phyloP scores from a whole-genome alignment of 2,113 vertebrate species.

The Condylura cristata region DNA sequence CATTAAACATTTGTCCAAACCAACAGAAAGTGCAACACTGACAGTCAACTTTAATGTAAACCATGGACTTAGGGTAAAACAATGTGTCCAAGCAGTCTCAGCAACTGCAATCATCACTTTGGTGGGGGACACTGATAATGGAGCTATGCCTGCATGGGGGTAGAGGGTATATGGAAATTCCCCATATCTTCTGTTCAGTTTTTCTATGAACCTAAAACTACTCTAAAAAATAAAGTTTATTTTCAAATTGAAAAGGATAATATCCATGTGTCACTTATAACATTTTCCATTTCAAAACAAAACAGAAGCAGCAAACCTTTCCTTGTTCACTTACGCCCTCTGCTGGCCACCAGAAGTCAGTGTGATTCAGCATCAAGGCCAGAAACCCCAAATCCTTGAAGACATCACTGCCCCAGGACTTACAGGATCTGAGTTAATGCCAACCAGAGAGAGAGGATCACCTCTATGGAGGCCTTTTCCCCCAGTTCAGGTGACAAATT shows the following conservation, averaged over 20 bases:
- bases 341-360: constrained; percentile 59
- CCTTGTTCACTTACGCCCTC: constrained; percentile 57
- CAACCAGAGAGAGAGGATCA: background rate
- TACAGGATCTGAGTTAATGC: background rate
- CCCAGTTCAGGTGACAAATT: constrained; percentile 35
- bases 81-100: background rate
- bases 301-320: constrained; percentile 51
- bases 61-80: background rate
- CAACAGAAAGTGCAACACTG: background rate
- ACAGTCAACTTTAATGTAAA: background rate
- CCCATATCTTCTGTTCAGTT: background rate
- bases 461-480: background rate
- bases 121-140: background rate
- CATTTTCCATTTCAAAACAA: constrained; percentile 61
- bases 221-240: constrained; percentile 13
- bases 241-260: constrained; percentile 3
- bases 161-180: background rate
- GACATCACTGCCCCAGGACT: background rate
- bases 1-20: background rate
- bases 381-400: background rate
- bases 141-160: background rate
- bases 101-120: background rate
- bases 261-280: constrained; percentile 35
- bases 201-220: background rate
- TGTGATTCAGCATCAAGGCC: background rate